Conservation (phyloP, 2,888 invertebrate genomes). For the Cryptocheilus praepositus region DNA sequence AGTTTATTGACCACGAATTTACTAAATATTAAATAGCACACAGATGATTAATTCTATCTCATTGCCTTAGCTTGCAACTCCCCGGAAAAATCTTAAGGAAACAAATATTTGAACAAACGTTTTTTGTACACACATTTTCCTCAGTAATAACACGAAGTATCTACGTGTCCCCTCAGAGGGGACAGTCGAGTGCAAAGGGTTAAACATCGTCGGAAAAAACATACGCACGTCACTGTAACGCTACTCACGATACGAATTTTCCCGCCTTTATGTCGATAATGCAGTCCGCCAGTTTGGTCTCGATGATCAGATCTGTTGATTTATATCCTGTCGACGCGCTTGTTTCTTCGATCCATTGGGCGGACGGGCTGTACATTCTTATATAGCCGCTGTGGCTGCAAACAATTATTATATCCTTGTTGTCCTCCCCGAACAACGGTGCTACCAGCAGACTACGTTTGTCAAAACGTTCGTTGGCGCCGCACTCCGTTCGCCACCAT, state of each 20-base stretch:
- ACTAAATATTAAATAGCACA: too few species aligned
- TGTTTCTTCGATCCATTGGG: constrained; percentile 69
- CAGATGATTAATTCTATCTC: too few species aligned
- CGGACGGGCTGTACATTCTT: constrained; percentile 82
- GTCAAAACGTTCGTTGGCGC: constrained; percentile 81
- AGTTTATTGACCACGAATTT: too few species aligned
- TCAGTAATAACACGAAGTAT: too few species aligned
- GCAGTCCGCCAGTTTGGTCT: constrained; percentile 83
- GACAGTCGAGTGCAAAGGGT: too few species aligned
- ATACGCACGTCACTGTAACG: too few species aligned
- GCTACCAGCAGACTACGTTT: constrained; percentile 62
- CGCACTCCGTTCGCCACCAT: constrained; percentile 90
- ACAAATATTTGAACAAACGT: too few species aligned
- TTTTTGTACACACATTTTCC: too few species aligned
- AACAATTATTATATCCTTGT: constrained; percentile 81
- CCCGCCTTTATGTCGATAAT: constrained; percentile 90
- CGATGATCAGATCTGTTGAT: constrained; percentile 84
- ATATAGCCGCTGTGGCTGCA: constrained; percentile 89
- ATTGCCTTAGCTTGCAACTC: too few species aligned
- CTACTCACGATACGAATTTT: constrained; percentile 88
- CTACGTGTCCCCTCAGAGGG: too few species aligned
- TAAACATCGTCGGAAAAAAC: too few species aligned
- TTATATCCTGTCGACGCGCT: constrained; percentile 72
- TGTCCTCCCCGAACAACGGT: constrained; percentile 55
- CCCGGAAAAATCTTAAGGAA: too few species aligned